Conservation (phyloP, 2,797 vertebrate genomes). For the Gobionotothen gibberifrons region DNA sequence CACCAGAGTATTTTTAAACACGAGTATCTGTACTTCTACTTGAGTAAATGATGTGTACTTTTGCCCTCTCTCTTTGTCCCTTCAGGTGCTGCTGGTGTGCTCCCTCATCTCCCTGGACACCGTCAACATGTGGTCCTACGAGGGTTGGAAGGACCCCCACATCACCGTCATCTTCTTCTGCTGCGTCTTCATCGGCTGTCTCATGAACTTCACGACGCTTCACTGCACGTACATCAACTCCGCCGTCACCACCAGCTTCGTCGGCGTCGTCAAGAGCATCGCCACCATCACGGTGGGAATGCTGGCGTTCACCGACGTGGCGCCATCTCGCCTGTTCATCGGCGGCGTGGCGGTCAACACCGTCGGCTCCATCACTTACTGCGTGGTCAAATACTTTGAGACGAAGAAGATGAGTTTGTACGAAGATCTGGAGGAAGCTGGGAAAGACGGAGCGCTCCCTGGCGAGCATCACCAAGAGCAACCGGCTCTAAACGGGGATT, state of each 20-base stretch:
- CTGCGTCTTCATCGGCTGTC: slow-evolving; percentile 93
- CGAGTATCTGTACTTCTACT: no score
- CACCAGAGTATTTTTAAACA: no score
- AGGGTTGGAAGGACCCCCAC: slow-evolving; percentile 90
- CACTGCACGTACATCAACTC: slow-evolving; percentile 99
- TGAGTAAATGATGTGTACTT: no score
- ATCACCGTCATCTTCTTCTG: slow-evolving; percentile 90
- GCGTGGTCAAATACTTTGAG: slow-evolving; percentile 92
- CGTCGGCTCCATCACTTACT: slow-evolving; percentile 94
- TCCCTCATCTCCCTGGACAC: slow-evolving; percentile 93
- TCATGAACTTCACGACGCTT: slow-evolving; percentile 99
- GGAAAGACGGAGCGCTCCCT: slow-evolving; percentile 69
- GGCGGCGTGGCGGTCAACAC: slow-evolving; percentile 97
- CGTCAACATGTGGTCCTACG: slow-evolving; percentile 92
- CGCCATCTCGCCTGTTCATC: slow-evolving; percentile 92
- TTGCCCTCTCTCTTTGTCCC: slow-evolving; percentile 10
- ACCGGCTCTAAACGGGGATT: slow-evolving; percentile 7
- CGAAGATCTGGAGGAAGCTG: slow-evolving; percentile 90
- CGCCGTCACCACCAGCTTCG: slow-evolving; percentile 98
- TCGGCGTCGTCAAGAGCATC: slow-evolving; percentile 98
- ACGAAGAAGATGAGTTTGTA: slow-evolving; percentile 91
- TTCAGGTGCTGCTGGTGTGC: slow-evolving; percentile 86
- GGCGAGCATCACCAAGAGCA: slow-evolving; percentile 74
- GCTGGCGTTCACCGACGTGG: slow-evolving; percentile 94
- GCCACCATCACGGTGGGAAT: slow-evolving; percentile 98